Percentiles rank a stretch among this genome's conserved stretches.
These are phyloP conservation scores for Enteromius argenteus DNA, from an alignment of 2,797 vertebrate genomes.

Conservation along the genomic window DNA sequence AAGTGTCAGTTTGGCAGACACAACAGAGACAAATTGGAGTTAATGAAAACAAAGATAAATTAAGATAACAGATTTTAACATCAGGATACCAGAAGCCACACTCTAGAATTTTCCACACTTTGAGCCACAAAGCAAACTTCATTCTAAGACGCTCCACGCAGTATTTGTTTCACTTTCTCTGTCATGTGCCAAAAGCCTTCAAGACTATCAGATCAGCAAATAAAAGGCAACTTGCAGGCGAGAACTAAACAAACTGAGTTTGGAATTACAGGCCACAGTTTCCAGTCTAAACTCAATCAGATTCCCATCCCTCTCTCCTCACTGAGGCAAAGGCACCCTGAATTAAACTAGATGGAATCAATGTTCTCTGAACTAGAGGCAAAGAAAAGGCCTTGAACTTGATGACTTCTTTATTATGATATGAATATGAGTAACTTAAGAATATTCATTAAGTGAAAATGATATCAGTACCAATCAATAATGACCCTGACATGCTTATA, in stretches of 20 bases:
- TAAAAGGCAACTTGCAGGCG: slow-evolving; percentile 53
- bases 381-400: slow-evolving; percentile 8
- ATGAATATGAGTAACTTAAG: slow-evolving; percentile 6
- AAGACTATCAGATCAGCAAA: slow-evolving; percentile 30
- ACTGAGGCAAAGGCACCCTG: slow-evolving; percentile 52
- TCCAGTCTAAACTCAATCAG: slow-evolving; percentile 44
- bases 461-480: slow-evolving; percentile 17
- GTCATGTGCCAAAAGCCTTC: slow-evolving; percentile 6
- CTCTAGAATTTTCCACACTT: slow-evolving; percentile 9
- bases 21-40: slow-evolving; percentile 47
- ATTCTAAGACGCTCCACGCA: slow-evolving; percentile 17
- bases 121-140: slow-evolving; percentile 55
- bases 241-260: slow-evolving; percentile 51
- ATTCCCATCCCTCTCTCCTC: slow-evolving; percentile 36
- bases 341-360: slow-evolving; percentile 28
- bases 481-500: slow-evolving; percentile 1
- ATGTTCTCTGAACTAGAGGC: slow-evolving; percentile 36
- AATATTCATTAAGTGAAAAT: slow-evolving; percentile 7
- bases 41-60: slow-evolving; percentile 1
- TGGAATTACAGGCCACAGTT: slow-evolving; percentile 57
- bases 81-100: background rate
- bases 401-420: slow-evolving; percentile 36
- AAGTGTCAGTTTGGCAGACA: slow-evolving; percentile 68
- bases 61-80: background rate
- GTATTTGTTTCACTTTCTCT: slow-evolving; percentile 44